Percentiles rank a stretch among this genome's conserved stretches.
Evolutionary conservation across 2,888 invertebrate species (phyloP).

Genomic region (Chaitophorus viminalis): DNA sequence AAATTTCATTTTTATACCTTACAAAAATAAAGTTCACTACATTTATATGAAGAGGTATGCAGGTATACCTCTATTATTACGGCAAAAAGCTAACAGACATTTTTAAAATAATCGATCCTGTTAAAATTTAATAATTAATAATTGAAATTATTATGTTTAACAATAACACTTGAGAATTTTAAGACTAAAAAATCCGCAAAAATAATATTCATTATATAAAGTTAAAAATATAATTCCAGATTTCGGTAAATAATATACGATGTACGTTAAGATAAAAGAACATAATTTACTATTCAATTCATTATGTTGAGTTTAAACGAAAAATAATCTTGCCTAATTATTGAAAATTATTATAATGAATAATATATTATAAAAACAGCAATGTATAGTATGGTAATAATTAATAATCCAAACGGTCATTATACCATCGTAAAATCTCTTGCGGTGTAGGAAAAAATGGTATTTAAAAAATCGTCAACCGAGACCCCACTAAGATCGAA

Average conservation of each 20-base stretch:
- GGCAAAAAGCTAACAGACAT: too few species aligned
- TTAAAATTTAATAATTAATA: background rate
- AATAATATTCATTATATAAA: too few species aligned
- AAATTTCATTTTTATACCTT: background rate
- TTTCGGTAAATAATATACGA: too few species aligned
- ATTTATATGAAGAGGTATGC: background rate
- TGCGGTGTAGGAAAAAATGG: background rate
- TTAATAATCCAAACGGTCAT: conserved; percentile 6
- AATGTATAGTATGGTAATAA: background rate
- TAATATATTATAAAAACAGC: background rate
- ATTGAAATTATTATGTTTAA: too few species aligned
- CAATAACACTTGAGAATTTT: too few species aligned
- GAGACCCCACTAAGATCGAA: background rate
- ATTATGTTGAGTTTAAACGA: too few species aligned
- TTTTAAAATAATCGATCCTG: too few species aligned
- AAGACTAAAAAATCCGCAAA: too few species aligned
- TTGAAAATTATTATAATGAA: background rate
- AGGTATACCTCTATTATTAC: background rate
- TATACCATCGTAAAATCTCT: background rate
- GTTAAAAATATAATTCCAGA: too few species aligned
- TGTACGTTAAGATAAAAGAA: too few species aligned
- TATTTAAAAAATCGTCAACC: conserved; percentile 6
- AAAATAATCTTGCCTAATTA: background rate
- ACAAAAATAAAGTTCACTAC: background rate
- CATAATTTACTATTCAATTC: too few species aligned